These are phyloP conservation scores for Pimpla rufipes DNA, from an alignment of 2,888 invertebrate genomes.

Conservation along the genomic window DNA sequence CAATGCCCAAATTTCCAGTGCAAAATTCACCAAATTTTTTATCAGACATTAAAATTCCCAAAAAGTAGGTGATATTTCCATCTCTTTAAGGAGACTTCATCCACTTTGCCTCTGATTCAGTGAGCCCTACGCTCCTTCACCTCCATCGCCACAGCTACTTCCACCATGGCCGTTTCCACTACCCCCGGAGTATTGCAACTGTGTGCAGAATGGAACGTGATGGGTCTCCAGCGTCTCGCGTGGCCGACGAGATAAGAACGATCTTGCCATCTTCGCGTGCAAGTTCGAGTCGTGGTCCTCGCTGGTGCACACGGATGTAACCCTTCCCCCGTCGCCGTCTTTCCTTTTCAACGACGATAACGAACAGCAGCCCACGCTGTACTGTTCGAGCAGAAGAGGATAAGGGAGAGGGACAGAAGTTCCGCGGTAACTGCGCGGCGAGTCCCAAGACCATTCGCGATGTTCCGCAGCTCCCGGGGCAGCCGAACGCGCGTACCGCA, in stretches of 20 bases:
- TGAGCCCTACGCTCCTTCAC: neutral
- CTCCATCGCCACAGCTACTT: neutral
- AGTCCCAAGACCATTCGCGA: conserved; percentile 55
- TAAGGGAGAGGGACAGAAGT: conserved; percentile 38
- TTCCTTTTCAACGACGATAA: conserved; percentile 66
- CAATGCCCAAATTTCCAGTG: no score
- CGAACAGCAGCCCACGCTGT: conserved; percentile 45
- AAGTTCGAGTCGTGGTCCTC: conserved; percentile 53
- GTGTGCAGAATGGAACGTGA: conserved; percentile 29
- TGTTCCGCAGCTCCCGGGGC: conserved; percentile 2
- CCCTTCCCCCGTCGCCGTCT: conserved; percentile 51
- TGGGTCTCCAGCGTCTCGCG: conserved; percentile 38
- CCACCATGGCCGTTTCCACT: neutral
- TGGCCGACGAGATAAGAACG: conserved; percentile 51
- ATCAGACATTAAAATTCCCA: neutral
- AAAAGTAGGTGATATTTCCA: neutral
- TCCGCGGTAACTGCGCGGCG: conserved; percentile 46
- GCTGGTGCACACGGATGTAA: conserved; percentile 44
- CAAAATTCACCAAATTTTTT: neutral
- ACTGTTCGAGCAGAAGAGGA: conserved; percentile 8
- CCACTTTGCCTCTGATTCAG: neutral
- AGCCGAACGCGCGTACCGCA: conserved; percentile 27
- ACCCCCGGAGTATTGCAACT: conserved; percentile 20
- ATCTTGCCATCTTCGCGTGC: conserved; percentile 42
- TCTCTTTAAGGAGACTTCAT: neutral